phyloP scores from a whole-genome alignment of 2,113 vertebrate genomes.

The Leptobrachium leishanense region DNA sequence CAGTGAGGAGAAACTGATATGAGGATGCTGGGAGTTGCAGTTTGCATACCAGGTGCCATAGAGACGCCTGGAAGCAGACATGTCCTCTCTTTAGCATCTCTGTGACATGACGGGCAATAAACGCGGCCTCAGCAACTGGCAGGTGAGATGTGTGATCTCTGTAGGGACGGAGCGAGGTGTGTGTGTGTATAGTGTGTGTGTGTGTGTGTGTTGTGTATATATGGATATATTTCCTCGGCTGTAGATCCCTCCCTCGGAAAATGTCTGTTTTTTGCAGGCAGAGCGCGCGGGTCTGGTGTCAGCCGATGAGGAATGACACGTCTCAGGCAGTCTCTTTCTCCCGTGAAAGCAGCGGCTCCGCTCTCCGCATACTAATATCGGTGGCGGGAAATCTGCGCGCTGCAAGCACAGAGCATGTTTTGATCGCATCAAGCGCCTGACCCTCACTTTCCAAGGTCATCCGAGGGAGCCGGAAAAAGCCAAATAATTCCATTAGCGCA shows the following conservation, averaged over 20 bases:
- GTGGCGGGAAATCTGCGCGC: constrained; percentile 28
- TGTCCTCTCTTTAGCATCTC: constrained; percentile 25
- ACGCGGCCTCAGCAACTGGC: constrained; percentile 32
- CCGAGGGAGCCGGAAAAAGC: constrained; percentile 3
- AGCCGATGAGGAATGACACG: constrained; percentile 68
- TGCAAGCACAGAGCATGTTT: constrained; percentile 50
- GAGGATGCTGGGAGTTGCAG: no score
- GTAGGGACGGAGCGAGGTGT: not conserved
- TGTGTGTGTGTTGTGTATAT: constrained; percentile 37
- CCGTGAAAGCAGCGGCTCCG: constrained; percentile 57
- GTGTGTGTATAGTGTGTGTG: no score
- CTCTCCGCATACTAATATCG: constrained; percentile 64
- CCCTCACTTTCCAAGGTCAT: constrained; percentile 63
- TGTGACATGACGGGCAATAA: constrained; percentile 26
- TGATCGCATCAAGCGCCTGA: constrained; percentile 58
- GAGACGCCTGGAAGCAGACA: not conserved
- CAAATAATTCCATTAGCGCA: constrained; percentile 33
- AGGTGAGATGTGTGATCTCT: constrained; percentile 31
- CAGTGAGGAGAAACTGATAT: not conserved
- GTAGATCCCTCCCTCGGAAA: constrained; percentile 62
- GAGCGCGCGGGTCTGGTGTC: constrained; percentile 61
- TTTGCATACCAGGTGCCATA: not conserved
- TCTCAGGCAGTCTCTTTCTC: constrained; percentile 63
- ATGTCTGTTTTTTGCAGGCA: constrained; percentile 61
- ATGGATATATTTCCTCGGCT: constrained; percentile 37